These are phyloP conservation scores for Luffia ferchaultella DNA, from an alignment of 2,888 invertebrate species.

Conservation along the genomic window DNA sequence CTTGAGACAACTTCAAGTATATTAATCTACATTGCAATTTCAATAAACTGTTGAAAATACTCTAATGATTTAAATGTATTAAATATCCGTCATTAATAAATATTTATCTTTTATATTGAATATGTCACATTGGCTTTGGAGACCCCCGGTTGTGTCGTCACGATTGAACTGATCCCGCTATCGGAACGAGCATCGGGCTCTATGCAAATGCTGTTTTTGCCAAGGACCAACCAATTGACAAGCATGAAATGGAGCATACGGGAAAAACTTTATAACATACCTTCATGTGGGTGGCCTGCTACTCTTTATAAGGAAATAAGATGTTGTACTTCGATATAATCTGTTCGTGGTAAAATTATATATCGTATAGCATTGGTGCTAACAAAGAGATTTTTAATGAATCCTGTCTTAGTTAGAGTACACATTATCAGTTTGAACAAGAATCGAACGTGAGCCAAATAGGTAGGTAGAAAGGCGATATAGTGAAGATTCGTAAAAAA, in stretches of 20 bases:
- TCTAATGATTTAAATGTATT: background rate
- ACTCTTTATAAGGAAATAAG: background rate
- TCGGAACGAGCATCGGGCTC: conserved; percentile 47
- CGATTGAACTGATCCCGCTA: conserved; percentile 24
- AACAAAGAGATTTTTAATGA: too few relatives aligned
- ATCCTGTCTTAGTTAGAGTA: too few relatives aligned
- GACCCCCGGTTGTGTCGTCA: background rate
- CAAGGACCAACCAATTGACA: conserved; percentile 40
- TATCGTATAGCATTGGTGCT: too few relatives aligned
- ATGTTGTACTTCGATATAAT: too few relatives aligned
- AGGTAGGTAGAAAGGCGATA: too few relatives aligned
- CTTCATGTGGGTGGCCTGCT: conserved; percentile 9
- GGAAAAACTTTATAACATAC: background rate
- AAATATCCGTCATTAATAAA: background rate
- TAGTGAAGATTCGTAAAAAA: too few relatives aligned
- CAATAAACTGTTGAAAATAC: too few relatives aligned
- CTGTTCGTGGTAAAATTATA: too few relatives aligned
- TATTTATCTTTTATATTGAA: background rate
- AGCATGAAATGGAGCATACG: background rate
- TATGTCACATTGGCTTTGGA: background rate
- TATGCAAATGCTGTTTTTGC: conserved; percentile 65
- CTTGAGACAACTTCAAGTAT: too few relatives aligned
- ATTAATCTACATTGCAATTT: too few relatives aligned
- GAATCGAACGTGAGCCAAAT: too few relatives aligned
- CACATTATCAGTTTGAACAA: too few relatives aligned